Evolutionary conservation across 2,888 invertebrate genomes (phyloP).

Genomic region (Epirrita christyi): DNA sequence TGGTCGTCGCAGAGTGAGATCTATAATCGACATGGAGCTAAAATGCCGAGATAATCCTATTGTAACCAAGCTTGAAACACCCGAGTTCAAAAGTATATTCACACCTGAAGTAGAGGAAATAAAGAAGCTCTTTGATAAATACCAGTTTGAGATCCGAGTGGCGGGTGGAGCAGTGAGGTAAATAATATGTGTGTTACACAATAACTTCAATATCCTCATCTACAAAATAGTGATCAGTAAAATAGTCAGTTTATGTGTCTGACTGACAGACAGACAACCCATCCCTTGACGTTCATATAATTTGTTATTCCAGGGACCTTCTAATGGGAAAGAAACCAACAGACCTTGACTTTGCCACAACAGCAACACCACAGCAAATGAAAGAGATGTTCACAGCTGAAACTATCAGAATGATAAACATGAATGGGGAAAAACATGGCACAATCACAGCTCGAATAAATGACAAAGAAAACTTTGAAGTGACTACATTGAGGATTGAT

Average conservation of each 20-base stretch:
- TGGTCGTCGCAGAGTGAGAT: conserved; percentile 50
- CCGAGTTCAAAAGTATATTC: conserved; percentile 91
- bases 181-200: not conserved
- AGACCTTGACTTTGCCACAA: conserved; percentile 99
- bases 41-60: conserved; percentile 85
- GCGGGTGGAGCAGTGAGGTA: conserved; percentile 98
- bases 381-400: conserved; percentile 95
- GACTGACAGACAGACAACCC: no score
- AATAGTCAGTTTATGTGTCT: no score
- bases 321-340: conserved; percentile 91
- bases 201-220: not conserved
- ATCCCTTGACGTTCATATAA: not conserved
- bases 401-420: conserved; percentile 95
- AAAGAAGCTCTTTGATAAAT: conserved; percentile 90
- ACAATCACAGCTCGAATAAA: conserved; percentile 98
- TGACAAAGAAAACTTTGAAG: conserved; percentile 96
- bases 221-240: not conserved
- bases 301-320: conserved; percentile 86
- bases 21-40: conserved; percentile 64
- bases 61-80: conserved; percentile 88
- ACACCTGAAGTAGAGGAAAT: conserved; percentile 91
- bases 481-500: conserved; percentile 97
- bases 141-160: conserved; percentile 94
- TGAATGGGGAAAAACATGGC: conserved; percentile 96
- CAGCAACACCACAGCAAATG: conserved; percentile 98